phyloP scores from a whole-genome alignment of 2,797 vertebrate species.

The Numenius phaeopus region DNA sequence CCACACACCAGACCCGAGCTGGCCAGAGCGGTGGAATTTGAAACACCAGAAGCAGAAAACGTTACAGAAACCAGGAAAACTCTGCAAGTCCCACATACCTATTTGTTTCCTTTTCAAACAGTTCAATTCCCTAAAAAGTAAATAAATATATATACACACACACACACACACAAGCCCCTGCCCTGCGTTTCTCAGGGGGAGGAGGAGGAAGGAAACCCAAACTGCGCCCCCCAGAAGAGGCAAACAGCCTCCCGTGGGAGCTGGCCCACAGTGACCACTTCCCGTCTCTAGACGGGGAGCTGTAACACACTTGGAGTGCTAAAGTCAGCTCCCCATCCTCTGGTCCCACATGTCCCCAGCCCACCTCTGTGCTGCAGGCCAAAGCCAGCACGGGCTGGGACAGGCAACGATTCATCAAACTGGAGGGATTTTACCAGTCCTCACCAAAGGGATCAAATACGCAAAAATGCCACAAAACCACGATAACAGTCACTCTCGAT shows the following conservation, averaged over 20 bases:
- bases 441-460: background rate
- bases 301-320: background rate
- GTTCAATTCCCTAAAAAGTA: background rate
- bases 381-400: rapidly evolving
- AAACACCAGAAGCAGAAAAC: background rate
- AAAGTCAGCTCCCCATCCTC: background rate
- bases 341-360: rapidly evolving
- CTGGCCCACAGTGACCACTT: rapidly evolving
- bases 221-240: background rate
- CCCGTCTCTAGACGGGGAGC: too few relatives aligned
- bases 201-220: background rate
- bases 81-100: background rate
- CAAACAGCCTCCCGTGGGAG: background rate
- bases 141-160: too few relatives aligned
- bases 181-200: background rate
- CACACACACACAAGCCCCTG: too few relatives aligned
- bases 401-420: background rate
- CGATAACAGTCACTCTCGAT: rapidly evolving
- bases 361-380: rapidly evolving
- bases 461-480: background rate
- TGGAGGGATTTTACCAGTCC: background rate
- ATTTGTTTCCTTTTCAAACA: background rate
- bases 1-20: too few relatives aligned
- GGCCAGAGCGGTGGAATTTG: too few relatives aligned
- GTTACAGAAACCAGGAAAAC: background rate